Evolutionary conservation across 92 coral and sea anemone genomes (phyloP).

Genomic region (Paramuricea clavata): DNA sequence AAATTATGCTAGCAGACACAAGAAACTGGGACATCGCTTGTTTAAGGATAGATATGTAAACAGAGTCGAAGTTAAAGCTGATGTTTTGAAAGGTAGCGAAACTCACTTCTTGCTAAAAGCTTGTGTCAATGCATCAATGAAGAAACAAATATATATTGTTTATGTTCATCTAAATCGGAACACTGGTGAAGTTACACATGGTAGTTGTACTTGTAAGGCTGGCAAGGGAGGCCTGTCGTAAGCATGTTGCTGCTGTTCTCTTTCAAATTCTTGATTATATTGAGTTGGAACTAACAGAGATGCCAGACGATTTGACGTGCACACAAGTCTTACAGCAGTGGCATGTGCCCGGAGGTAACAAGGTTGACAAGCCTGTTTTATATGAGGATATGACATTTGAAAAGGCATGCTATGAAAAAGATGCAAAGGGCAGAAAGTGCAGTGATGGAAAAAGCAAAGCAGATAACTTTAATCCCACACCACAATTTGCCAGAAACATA

Average conservation of each 20-base stretch:
- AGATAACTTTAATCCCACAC: too few species aligned
- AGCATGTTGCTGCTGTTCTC: neutral
- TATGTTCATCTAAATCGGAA: too few species aligned
- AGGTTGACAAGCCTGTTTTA: conserved; percentile 25
- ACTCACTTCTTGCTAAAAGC: too few species aligned
- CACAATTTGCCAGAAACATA: conserved; percentile 17
- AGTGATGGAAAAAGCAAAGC: conserved; percentile 25
- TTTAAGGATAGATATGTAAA: neutral
- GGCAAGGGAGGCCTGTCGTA: neutral
- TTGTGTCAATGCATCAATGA: too few species aligned
- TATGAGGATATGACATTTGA: conserved; percentile 47
- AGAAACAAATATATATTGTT: too few species aligned
- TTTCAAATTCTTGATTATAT: neutral
- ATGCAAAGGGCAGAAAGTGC: conserved; percentile 32
- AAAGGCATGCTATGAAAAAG: conserved; percentile 40
- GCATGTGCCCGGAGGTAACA: neutral
- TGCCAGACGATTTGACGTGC: neutral
- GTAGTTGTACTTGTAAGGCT: too few species aligned
- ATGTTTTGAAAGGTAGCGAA: too few species aligned
- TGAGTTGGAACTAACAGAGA: neutral
- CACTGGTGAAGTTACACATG: too few species aligned
- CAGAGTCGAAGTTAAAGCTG: too few species aligned
- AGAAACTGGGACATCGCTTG: neutral
- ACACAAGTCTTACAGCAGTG: neutral
- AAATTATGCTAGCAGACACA: neutral